Evolutionary conservation across 2,797 vertebrate genomes (phyloP), one percentile per base, ranked within the genome.

Genomic region (Helarctos malayanus): DNA sequence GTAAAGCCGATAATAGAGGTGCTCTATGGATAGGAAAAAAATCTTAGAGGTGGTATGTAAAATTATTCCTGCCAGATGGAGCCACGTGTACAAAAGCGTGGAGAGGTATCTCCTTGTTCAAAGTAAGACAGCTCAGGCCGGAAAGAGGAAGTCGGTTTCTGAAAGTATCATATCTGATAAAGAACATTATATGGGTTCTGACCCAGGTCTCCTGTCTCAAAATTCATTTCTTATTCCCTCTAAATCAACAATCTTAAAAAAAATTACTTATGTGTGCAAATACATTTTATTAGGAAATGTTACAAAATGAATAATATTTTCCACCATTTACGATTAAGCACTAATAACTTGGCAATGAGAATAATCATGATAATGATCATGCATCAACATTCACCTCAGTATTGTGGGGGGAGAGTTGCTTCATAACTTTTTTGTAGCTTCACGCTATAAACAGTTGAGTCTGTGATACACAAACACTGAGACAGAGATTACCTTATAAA

Each of bases 171-270:
- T 13, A 6, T 35, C 32, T 41, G 21, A 5, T 13, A 80, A 81
- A n/a, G 25, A 73, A 7, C 25, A n/a, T n/a, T 41, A 45, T 73
- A 15, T 73, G 54, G 57, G 65, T 68, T 91, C 35, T n/a, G 59
- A 80, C 35, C 45, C 49, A 65, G 68, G 15, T 79, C 23, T 63
- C 45, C 45, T 49, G 8, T 63, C 18, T 94, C 41, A 23, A 38
- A 92, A 78, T 45, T 57, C 21, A n/a, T 73, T 80, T 15, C 1
- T 7, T 35, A 38, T 57, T 86, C 19, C 23, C 38, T 84, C 21
- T 68, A 91, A 89, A 45, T 61, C 57, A 94, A 41, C 35, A 96
- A 32, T 35, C 12, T 45, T 12, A 90, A 90, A 45, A n/a, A 78
- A 83, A 91, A 68, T 61, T 35, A 80, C 21, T 45, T 76, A 35